phyloP scores from a whole-genome alignment of 1,140 invertebrate genomes.

The Zaprionus gabonicus region DNA sequence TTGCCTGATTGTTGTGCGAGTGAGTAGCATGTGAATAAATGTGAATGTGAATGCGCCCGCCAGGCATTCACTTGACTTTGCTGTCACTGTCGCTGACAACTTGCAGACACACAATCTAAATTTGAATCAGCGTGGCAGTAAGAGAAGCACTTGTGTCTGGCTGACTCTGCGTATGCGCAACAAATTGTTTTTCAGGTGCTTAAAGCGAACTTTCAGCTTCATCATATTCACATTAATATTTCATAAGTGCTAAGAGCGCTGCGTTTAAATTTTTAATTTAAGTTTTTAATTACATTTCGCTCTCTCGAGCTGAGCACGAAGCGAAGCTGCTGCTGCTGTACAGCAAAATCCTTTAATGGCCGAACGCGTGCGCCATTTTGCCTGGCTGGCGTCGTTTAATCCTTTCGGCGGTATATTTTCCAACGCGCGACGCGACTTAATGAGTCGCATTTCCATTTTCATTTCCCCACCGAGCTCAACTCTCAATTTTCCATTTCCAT shows the following conservation, averaged over 20 bases:
- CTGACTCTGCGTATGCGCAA: constrained; percentile 21
- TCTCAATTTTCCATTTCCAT: constrained; percentile 10
- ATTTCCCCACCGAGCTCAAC: not conserved
- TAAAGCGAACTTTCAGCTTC: constrained; percentile 32
- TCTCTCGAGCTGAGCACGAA: constrained; percentile 17
- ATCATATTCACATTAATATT: constrained; percentile 72
- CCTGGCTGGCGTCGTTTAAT: constrained; percentile 57
- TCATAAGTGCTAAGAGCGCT: constrained; percentile 62
- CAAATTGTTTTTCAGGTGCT: constrained; percentile 58
- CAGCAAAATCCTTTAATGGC: constrained; percentile 64
- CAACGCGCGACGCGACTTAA: constrained; percentile 62
- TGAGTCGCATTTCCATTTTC: constrained; percentile 59
- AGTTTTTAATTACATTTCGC: constrained; percentile 74
- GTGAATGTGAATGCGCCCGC: constrained; percentile 27
- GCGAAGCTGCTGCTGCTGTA: not conserved
- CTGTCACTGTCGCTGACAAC: constrained; percentile 18
- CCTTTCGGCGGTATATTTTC: constrained; percentile 75
- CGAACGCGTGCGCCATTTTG: constrained; percentile 56
- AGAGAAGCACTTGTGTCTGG: not conserved
- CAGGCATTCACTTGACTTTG: constrained; percentile 28
- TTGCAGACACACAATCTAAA: constrained; percentile 7
- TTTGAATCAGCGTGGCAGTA: not conserved
- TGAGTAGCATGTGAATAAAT: constrained; percentile 22
- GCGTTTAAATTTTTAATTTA: constrained; percentile 68
- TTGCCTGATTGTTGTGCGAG: constrained; percentile 15